A percentile compares a stretch with the other conserved stretches of the same genome.
Evolutionary conservation across 2,888 invertebrate species (phyloP).

Genomic region (Bembecia ichneumoniformis): DNA sequence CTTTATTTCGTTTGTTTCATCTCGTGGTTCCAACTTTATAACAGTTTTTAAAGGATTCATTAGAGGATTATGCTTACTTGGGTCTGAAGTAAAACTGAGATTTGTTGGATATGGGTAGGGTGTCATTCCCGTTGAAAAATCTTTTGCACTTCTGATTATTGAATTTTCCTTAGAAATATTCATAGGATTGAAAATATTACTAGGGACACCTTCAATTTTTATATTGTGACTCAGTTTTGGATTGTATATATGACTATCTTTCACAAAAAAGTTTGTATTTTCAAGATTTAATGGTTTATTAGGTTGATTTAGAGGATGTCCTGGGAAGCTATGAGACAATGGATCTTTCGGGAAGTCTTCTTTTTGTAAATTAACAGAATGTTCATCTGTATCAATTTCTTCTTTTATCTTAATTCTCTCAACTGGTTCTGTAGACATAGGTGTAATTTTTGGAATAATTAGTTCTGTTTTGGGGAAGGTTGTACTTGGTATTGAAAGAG

Average conservation of each 20-base stretch:
- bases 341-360: constrained; percentile 64
- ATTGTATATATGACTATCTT: constrained; percentile 61
- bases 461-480: constrained; percentile 73
- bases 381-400: constrained; percentile 63
- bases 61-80: constrained; percentile 54
- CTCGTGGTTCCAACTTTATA: constrained; percentile 65
- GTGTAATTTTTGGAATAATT: constrained; percentile 74
- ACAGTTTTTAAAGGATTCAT: constrained; percentile 65
- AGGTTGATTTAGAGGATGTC: constrained; percentile 44
- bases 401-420: constrained; percentile 69
- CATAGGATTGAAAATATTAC: constrained; percentile 55
- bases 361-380: constrained; percentile 50
- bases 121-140: constrained; percentile 51
- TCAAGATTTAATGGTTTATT: constrained; percentile 61
- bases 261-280: constrained; percentile 62
- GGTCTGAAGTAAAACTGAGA: constrained; percentile 53
- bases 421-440: constrained; percentile 63
- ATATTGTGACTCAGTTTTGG: constrained; percentile 55
- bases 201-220: constrained; percentile 58
- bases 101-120: constrained; percentile 50
- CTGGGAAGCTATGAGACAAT: constrained; percentile 54
- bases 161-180: constrained; percentile 59
- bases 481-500: constrained; percentile 31
- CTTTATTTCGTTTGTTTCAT: constrained; percentile 60
- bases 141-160: constrained; percentile 58